These are phyloP conservation scores for Plectrocnemia conspersa DNA, from an alignment of 1,140 invertebrate species.

Conservation along the genomic window DNA sequence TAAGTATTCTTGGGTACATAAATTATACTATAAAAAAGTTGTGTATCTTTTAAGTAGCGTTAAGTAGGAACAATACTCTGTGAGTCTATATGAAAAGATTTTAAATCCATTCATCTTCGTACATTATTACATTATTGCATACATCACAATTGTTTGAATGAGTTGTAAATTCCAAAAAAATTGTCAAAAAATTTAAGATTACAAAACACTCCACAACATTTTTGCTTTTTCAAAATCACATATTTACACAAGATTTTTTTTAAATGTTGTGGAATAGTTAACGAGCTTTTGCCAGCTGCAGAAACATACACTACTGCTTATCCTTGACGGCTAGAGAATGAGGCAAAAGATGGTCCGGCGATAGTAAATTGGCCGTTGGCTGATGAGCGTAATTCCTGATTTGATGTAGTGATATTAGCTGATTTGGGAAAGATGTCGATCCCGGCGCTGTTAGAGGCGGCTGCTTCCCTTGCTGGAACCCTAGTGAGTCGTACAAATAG, in stretches of 20 bases:
- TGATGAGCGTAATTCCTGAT: constrained; percentile 95
- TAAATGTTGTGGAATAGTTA: constrained; percentile 2
- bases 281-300: not conserved
- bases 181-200: too few species aligned
- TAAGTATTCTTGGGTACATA: constrained; percentile 19
- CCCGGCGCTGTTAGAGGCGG: constrained; percentile 46
- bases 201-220: too few species aligned
- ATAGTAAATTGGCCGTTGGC: constrained; percentile 56
- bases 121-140: constrained; percentile 34
- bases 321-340: constrained; percentile 51
- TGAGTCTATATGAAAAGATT: constrained; percentile 31
- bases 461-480: constrained; percentile 66
- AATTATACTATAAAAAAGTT: constrained; percentile 16
- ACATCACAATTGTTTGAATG: constrained; percentile 31
- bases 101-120: constrained; percentile 22
- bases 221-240: too few species aligned
- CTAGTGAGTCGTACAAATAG: constrained; percentile 91
- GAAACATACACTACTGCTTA: constrained; percentile 43
- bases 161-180: constrained; percentile 18
- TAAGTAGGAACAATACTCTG: constrained; percentile 26
- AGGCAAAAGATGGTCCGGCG: constrained; percentile 50
- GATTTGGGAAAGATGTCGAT: constrained; percentile 83
- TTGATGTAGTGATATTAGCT: constrained; percentile 92
- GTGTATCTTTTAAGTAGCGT: constrained; percentile 18
- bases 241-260: too few species aligned